A percentile compares a stretch with the other conserved stretches of the same genome.
Evolutionary conservation across 1,140 invertebrate species (phyloP).

Genomic region (Onthophagus taurus): DNA sequence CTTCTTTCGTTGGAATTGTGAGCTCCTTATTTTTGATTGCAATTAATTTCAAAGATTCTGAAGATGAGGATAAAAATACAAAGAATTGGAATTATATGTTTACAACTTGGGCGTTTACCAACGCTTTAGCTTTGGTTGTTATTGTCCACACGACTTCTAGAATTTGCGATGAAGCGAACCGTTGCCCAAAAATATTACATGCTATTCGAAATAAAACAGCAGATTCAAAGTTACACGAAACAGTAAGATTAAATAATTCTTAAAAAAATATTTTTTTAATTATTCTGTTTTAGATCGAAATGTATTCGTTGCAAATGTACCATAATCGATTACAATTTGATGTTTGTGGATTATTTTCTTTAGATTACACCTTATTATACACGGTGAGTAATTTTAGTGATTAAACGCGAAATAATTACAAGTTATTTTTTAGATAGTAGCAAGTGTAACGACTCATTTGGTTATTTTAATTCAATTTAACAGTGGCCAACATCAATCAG

Average conservation of each 20-base stretch:
- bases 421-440: conserved; percentile 21
- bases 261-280: background rate
- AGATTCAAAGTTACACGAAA: conserved; percentile 18
- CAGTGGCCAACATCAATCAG: no score
- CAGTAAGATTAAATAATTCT: conserved; percentile 14
- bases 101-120: conserved; percentile 19
- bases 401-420: no score
- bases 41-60: conserved; percentile 16
- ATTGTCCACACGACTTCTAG: conserved; percentile 19
- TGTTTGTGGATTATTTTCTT: conserved; percentile 33
- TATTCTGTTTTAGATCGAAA: conserved; percentile 29
- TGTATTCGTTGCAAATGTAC: conserved; percentile 34
- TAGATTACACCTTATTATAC: conserved; percentile 33
- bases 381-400: conserved; percentile 32
- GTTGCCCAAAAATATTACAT: conserved; percentile 15
- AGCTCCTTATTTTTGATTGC: conserved; percentile 19
- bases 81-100: conserved; percentile 16
- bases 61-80: background rate
- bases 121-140: conserved; percentile 15
- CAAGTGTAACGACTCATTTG: conserved; percentile 24
- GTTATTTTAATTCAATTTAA: conserved; percentile 25
- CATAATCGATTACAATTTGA: conserved; percentile 33
- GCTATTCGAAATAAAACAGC: conserved; percentile 22
- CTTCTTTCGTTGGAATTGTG: conserved; percentile 20
- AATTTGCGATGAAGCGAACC: conserved; percentile 21